Percentiles rank a stretch among this genome's conserved stretches.
Evolutionary conservation across 1,140 invertebrate genomes (phyloP).

Genomic region (Trypoxylus dichotomus): DNA sequence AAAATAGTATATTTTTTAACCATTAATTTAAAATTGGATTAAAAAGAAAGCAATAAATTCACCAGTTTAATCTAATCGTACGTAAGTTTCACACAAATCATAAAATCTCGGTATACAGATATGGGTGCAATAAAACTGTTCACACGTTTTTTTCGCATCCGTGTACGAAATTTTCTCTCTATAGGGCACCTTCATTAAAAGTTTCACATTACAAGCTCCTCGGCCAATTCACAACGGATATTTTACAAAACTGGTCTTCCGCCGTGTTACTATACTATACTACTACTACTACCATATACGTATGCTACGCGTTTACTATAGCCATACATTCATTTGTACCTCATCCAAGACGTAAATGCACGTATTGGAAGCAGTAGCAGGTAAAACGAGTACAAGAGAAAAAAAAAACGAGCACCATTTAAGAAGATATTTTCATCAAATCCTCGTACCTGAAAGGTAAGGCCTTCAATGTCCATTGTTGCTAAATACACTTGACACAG

Average conservation of each 20-base stretch:
- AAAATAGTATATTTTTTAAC: too few relatives aligned
- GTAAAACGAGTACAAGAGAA: neutral
- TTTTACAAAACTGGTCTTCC: constrained; percentile 14
- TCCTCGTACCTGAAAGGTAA: constrained; percentile 8
- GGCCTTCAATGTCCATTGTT: constrained; percentile 7
- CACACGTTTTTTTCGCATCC: constrained; percentile 9
- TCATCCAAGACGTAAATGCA: neutral
- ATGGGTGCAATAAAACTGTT: constrained; percentile 3
- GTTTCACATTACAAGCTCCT: constrained; percentile 20
- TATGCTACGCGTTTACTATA: neutral
- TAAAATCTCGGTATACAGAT: neutral
- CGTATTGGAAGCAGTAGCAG: neutral
- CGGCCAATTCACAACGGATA: constrained; percentile 11
- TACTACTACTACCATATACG: neutral
- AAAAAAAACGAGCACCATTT: constrained; percentile 8
- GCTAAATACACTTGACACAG: constrained; percentile 20
- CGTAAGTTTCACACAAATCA: too few relatives aligned
- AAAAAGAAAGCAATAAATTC: too few relatives aligned
- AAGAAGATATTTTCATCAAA: constrained; percentile 14
- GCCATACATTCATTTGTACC: neutral
- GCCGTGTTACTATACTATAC: neutral
- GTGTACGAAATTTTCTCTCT: neutral
- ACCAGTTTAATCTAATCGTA: too few relatives aligned
- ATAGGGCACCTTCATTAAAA: neutral
- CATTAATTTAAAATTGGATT: too few relatives aligned